Conservation (phyloP, 1,140 invertebrate genomes). For the Ganaspis sp. region DNA sequence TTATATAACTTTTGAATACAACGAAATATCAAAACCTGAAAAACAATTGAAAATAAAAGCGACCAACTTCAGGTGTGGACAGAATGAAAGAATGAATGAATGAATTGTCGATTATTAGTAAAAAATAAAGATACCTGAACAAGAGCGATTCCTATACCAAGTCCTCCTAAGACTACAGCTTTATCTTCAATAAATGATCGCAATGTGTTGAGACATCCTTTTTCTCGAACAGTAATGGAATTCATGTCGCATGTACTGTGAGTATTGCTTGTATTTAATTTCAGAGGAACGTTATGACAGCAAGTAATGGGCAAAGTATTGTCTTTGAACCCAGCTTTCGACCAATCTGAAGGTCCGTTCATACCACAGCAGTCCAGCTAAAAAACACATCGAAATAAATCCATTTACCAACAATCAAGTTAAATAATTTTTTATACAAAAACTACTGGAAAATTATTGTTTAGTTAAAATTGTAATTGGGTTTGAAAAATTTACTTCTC, state of each 20-base stretch:
- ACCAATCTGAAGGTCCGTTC: conserved; percentile 82
- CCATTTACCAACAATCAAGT: too few relatives aligned
- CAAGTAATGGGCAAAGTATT: conserved; percentile 82
- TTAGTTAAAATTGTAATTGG: too few relatives aligned
- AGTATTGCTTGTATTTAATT: conserved; percentile 65
- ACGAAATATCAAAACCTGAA: too few relatives aligned
- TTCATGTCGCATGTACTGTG: conserved; percentile 76
- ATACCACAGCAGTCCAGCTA: conserved; percentile 90
- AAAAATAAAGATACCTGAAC: conserved; percentile 80
- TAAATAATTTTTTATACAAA: too few relatives aligned
- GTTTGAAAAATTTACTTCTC: too few relatives aligned
- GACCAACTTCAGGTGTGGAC: too few relatives aligned
- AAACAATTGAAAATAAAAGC: too few relatives aligned
- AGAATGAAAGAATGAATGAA: conserved; percentile 45
- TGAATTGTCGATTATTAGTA: not conserved
- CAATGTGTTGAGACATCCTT: conserved; percentile 83
- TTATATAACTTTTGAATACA: too few relatives aligned
- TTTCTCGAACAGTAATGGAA: conserved; percentile 69
- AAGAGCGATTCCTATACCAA: conserved; percentile 86
- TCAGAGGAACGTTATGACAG: conserved; percentile 77
- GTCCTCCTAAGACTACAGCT: conserved; percentile 83
- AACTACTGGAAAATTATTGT: too few relatives aligned
- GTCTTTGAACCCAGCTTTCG: conserved; percentile 73
- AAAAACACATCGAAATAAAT: too few relatives aligned
- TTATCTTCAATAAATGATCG: conserved; percentile 81